Conservation (phyloP, 2,113 vertebrate genomes). For the Dicerorhinus sumatrensis region DNA sequence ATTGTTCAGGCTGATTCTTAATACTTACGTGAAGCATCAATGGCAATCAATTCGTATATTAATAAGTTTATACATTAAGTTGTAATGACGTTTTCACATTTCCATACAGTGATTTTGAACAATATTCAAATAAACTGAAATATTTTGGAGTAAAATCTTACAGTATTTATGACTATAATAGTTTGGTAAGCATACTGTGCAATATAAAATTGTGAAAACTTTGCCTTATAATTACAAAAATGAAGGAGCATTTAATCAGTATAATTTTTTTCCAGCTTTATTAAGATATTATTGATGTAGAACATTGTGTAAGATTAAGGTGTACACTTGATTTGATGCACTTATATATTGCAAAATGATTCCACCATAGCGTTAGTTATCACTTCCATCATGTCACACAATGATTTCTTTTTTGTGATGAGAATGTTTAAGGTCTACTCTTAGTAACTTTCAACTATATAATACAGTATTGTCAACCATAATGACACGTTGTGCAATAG, state of each 20-base stretch:
- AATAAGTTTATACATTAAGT: not conserved
- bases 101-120: not conserved
- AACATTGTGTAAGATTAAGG: not conserved
- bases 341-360: not conserved
- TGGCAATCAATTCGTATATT: not conserved
- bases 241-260: not conserved
- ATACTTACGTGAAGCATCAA: not conserved
- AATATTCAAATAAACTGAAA: not conserved
- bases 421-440: not conserved
- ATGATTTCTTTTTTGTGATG: not conserved
- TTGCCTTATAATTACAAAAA: not conserved
- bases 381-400: not conserved
- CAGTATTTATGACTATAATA: not conserved
- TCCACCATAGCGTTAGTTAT: not conserved
- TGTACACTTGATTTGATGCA: not conserved
- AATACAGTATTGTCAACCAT: not conserved
- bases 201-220: not conserved
- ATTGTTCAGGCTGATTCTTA: not conserved
- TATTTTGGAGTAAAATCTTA: not conserved
- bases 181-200: not conserved
- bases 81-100: not conserved
- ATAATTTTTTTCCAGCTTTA: not conserved
- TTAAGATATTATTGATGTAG: not conserved
- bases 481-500: not conserved
- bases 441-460: not conserved